Percentiles rank a stretch among this genome's conserved stretches.
Conservation (phyloP, 2,888 invertebrate genomes). For the Nebria brevicollis region DNA sequence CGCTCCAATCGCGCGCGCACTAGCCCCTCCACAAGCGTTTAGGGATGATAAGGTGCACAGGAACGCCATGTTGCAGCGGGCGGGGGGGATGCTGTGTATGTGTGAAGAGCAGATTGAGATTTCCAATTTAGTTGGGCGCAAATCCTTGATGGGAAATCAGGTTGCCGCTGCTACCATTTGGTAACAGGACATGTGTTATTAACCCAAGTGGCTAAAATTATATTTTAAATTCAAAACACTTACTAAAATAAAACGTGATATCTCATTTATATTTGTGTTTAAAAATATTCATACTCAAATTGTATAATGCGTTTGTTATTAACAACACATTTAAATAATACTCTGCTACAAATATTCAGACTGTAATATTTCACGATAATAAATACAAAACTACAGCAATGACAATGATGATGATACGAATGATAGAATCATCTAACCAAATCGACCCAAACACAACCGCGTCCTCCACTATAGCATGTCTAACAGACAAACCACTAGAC, state of each 20-base stretch:
- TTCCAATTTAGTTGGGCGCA: slow-evolving; percentile 37
- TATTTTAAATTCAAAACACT: too few species aligned
- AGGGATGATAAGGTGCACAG: slow-evolving; percentile 52
- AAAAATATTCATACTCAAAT: not conserved
- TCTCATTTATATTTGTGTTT: not conserved
- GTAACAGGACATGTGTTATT: not conserved
- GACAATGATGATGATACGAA: slow-evolving; percentile 67
- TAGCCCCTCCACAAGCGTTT: slow-evolving; percentile 48
- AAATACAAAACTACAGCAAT: slow-evolving; percentile 55
- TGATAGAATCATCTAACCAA: slow-evolving; percentile 57
- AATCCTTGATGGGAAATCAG: slow-evolving; percentile 26
- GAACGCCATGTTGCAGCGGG: slow-evolving; percentile 53
- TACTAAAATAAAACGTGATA: too few species aligned
- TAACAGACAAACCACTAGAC: slow-evolving; percentile 48
- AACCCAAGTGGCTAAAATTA: too few species aligned
- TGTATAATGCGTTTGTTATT: not conserved
- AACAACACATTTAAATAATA: not conserved
- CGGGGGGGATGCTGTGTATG: slow-evolving; percentile 48
- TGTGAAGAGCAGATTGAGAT: slow-evolving; percentile 50
- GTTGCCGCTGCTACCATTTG: not conserved
- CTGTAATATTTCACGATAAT: not conserved
- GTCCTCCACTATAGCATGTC: slow-evolving; percentile 11
- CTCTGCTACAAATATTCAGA: not conserved
- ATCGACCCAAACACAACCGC: slow-evolving; percentile 50
- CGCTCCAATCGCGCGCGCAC: not conserved